A percentile compares a stretch with the other conserved stretches of the same genome.
Conservation (phyloP, 2,113 vertebrate genomes). For the Axis porcinus region DNA sequence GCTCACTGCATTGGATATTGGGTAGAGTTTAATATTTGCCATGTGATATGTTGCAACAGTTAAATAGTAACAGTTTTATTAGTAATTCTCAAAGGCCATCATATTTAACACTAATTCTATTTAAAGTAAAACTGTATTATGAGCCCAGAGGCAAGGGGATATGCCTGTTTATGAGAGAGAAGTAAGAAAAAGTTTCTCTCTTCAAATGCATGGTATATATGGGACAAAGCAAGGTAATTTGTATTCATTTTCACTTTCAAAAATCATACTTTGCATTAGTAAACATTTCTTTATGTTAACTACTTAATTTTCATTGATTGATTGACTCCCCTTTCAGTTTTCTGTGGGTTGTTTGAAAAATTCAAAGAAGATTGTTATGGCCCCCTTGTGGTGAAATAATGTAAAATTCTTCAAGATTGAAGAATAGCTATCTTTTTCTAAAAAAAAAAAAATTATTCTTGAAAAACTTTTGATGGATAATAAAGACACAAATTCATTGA, state of each 20-base stretch:
- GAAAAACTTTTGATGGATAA: not conserved
- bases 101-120: not conserved
- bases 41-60: not conserved
- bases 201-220: not conserved
- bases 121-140: not conserved
- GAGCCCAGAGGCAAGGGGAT: not conserved
- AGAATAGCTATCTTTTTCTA: not conserved
- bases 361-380: not conserved
- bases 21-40: not conserved
- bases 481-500: not conserved
- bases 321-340: not conserved
- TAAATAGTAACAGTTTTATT: not conserved
- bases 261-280: not conserved
- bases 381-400: constrained; percentile 58
- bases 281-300: not conserved
- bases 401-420: not conserved
- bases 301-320: not conserved
- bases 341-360: not conserved
- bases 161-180: not conserved
- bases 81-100: not conserved
- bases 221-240: not conserved
- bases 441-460: not conserved
- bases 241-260: not conserved
- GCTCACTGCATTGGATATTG: not conserved
- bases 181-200: not conserved